phyloP scores from a whole-genome alignment of 2,888 invertebrate species.

The Tryphoninae sp. region DNA sequence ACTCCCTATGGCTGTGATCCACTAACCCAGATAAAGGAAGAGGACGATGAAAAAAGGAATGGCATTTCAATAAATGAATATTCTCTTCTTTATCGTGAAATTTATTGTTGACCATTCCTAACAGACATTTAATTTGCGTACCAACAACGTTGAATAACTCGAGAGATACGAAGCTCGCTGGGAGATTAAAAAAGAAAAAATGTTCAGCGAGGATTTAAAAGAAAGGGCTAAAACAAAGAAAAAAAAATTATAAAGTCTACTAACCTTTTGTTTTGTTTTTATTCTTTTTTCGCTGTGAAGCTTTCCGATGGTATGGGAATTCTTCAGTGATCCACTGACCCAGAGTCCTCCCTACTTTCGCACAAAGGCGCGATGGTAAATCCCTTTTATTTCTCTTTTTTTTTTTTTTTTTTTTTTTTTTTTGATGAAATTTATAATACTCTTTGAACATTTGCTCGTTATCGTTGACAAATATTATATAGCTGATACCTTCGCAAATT shows the following conservation, averaged over 20 bases:
- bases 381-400: slow-evolving; percentile 7
- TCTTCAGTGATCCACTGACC: slow-evolving; percentile 6
- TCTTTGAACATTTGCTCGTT: neutral
- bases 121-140: neutral
- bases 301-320: neutral
- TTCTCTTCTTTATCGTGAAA: neutral
- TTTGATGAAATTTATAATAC: slow-evolving; percentile 25
- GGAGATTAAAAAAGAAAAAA: neutral
- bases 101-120: neutral
- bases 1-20: slow-evolving; percentile 25
- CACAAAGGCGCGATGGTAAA: neutral
- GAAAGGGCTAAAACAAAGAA: neutral
- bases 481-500: neutral
- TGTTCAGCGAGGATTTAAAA: neutral
- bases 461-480: neutral
- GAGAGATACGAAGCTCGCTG: neutral
- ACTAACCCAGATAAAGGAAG: slow-evolving; percentile 43
- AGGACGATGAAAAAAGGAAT: slow-evolving; percentile 4
- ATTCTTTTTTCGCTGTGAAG: neutral
- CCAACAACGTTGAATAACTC: neutral
- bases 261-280: neutral
- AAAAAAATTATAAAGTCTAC: neutral
- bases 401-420: too few relatives aligned
- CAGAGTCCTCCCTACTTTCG: neutral
- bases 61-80: slow-evolving; percentile 9